These are phyloP conservation scores for Drosophila austrosaltans DNA, from an alignment of 2,888 invertebrate genomes.

Conservation along the genomic window DNA sequence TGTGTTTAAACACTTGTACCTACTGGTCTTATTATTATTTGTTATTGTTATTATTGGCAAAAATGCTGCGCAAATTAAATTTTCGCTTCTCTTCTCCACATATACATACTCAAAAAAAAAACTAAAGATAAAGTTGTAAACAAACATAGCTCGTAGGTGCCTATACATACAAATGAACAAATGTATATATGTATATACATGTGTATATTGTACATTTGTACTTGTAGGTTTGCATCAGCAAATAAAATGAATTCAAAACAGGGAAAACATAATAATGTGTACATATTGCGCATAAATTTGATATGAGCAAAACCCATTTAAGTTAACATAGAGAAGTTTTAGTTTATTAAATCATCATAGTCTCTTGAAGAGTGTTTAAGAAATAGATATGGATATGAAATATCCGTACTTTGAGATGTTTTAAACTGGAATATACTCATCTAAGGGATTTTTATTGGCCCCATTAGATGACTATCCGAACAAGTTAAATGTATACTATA, in stretches of 20 bases:
- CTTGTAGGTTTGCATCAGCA: constrained; percentile 10
- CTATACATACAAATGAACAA: neutral
- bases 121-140: constrained; percentile 13
- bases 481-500: no score
- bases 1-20: neutral
- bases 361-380: neutral
- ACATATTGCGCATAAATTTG: constrained; percentile 11
- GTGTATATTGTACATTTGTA: neutral
- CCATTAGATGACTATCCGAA: no score
- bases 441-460: no score
- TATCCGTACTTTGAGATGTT: no score
- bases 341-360: neutral
- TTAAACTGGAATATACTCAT: no score
- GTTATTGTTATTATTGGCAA: constrained; percentile 42
- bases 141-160: constrained; percentile 6
- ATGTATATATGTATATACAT: neutral
- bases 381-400: no score
- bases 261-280: constrained; percentile 7
- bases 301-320: neutral
- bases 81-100: constrained; percentile 1
- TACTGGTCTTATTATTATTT: constrained; percentile 10
- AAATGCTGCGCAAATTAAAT: constrained; percentile 56
- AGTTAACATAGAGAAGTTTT: neutral
- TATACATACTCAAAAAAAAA: neutral
- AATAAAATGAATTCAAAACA: constrained; percentile 3